Percentiles rank a stretch among this genome's conserved stretches.
These are phyloP conservation scores for Anneissia japonica DNA, from an alignment of 35 echinoderm and acorn worm species.

Conservation along the genomic window DNA sequence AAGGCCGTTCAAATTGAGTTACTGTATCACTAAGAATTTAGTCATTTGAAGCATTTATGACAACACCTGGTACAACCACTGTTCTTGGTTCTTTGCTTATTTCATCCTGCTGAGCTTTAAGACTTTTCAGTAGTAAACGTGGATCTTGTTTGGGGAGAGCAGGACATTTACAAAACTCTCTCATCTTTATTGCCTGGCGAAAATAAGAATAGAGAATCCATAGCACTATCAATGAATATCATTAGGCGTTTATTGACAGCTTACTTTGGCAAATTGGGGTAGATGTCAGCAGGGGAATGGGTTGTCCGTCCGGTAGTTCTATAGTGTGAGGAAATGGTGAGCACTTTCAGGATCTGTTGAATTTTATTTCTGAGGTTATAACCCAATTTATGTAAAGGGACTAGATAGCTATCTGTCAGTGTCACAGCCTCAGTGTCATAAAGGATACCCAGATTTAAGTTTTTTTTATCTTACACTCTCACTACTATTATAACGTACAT, in stretches of 20 bases:
- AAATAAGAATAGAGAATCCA: background rate
- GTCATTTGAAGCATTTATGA: background rate
- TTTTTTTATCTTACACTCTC: too few species aligned
- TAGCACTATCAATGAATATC: background rate
- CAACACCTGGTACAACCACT: background rate
- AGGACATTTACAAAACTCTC: conserved; percentile 53
- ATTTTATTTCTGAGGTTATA: background rate
- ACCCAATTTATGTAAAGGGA: background rate
- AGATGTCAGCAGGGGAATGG: too few species aligned
- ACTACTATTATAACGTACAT: too few species aligned
- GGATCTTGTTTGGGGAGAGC: conserved; percentile 24
- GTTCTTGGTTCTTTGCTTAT: background rate
- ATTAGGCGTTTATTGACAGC: too few species aligned
- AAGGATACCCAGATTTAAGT: too few species aligned
- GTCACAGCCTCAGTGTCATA: too few species aligned
- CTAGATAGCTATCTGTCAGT: too few species aligned
- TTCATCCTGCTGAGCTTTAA: background rate
- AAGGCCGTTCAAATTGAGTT: too few species aligned
- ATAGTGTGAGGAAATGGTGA: background rate
- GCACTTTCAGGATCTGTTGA: background rate
- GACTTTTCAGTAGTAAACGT: background rate
- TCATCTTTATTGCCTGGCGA: conserved; percentile 34
- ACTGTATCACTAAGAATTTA: too few species aligned
- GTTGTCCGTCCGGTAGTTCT: too few species aligned
- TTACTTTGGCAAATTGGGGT: too few species aligned